These are phyloP conservation scores for Mionectes olivaceus DNA, from an alignment of 2,797 vertebrate species.

Conservation along the genomic window DNA sequence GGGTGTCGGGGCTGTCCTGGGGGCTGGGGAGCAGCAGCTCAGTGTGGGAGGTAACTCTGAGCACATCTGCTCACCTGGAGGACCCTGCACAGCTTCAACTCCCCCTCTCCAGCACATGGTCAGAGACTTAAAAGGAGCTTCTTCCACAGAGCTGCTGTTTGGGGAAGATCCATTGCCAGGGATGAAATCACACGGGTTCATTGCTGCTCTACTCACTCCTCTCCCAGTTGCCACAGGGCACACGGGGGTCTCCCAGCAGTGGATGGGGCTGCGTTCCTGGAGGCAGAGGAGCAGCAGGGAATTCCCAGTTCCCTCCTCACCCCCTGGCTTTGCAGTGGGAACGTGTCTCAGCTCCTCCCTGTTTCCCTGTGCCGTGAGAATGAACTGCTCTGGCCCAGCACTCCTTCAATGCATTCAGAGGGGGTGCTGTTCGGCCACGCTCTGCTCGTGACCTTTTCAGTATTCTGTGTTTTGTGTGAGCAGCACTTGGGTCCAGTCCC, in stretches of 20 bases:
- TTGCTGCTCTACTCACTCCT: neutral
- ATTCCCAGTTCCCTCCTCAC: rapidly evolving
- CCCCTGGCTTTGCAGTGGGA: rapidly evolving
- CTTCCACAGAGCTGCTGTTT: rapidly evolving
- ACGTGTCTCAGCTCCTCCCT: neutral
- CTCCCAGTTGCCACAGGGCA: neutral
- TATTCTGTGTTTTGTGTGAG: neutral
- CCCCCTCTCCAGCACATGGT: neutral
- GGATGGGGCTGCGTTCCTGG: neutral
- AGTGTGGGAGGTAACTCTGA: neutral
- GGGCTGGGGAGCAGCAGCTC: neutral
- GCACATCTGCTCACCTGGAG: neutral
- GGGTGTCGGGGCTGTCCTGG: no score
- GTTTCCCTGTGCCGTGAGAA: rapidly evolving
- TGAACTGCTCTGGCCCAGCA: neutral
- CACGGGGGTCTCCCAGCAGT: rapidly evolving
- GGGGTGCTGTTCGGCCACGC: neutral
- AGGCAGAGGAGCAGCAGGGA: rapidly evolving
- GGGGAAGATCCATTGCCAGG: neutral
- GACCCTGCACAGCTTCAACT: neutral
- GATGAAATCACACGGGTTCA: neutral
- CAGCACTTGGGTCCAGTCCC: neutral
- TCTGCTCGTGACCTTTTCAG: neutral
- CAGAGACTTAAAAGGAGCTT: neutral
- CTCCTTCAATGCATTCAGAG: neutral